These are phyloP conservation scores for Tiliacea citrago DNA, from an alignment of 2,888 invertebrate species.

Conservation along the genomic window DNA sequence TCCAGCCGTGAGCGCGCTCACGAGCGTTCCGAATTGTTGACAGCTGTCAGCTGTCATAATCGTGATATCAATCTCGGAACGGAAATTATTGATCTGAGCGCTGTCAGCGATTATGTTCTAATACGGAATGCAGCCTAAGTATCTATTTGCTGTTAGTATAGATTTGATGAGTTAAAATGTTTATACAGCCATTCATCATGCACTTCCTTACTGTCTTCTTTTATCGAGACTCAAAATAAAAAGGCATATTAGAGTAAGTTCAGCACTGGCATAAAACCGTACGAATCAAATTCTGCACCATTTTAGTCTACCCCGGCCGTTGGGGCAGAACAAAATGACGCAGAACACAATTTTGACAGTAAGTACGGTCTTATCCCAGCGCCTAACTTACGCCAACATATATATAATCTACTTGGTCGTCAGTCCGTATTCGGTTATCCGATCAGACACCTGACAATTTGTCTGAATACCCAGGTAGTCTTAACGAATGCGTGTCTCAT, in stretches of 20 bases:
- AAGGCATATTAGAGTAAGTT: background rate
- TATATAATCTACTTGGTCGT: background rate
- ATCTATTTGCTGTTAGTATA: too few relatives aligned
- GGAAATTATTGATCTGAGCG: too few relatives aligned
- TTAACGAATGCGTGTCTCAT: background rate
- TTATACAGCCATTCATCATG: too few relatives aligned
- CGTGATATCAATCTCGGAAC: too few relatives aligned
- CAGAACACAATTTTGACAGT: background rate
- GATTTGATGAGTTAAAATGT: too few relatives aligned
- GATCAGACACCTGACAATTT: background rate
- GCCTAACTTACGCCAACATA: background rate
- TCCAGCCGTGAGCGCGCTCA: too few relatives aligned
- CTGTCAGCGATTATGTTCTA: too few relatives aligned
- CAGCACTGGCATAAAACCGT: background rate
- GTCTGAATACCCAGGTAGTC: background rate
- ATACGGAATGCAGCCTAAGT: too few relatives aligned
- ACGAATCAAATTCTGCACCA: background rate
- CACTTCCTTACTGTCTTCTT: too few relatives aligned
- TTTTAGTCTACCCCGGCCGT: background rate
- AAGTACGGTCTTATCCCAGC: background rate
- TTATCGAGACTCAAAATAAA: too few relatives aligned
- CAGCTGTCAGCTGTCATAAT: too few relatives aligned
- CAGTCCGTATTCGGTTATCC: background rate
- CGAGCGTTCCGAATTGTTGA: too few relatives aligned
- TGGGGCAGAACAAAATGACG: background rate